Evolutionary conservation across 92 coral and sea anemone species (phyloP), one percentile per base, ranked within the genome.

Genomic region (Heteractis magnifica): DNA sequence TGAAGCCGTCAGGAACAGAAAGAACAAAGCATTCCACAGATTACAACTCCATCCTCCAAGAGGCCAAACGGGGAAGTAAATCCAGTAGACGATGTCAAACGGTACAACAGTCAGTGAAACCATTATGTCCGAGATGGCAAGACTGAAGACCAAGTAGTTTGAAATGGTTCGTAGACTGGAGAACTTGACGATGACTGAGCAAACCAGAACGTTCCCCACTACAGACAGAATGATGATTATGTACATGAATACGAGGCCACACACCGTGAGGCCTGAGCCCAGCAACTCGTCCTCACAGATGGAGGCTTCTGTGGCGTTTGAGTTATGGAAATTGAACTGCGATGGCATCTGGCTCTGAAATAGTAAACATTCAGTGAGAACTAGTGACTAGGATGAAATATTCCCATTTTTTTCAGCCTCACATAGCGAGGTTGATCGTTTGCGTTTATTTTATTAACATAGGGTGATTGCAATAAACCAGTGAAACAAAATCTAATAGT

Each of bases 11-110:
- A 94, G 92, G 71, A 81, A 89, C 8, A 89, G 85, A 78, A 94
- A 94, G 77, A 94, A 94, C 4, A 88, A 51, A 19, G 98, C 83
- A 71, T 94, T 94, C 98, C 98, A 94, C 12, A 94, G 87, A 83
- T 91, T 94, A 77, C 98, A 94, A 13, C 18, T 62, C 65, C 87
- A 86, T 0, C 92, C 89, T 0, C 91, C 93, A 68, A 94, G 72
- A 23, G 92, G 87, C 98, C 98, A 94, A 2, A 82, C 88, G 18
- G 98, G 98, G 75, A 94, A 94, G 7, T 85, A 53, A 6, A 91
- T 75, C 98, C 98, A 94, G 82, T 94, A 94, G 10, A 89, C 71
- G 5, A 92, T 80, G 48, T 94, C 98, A 71, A 94, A 94, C 4
- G 98, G 98, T 12, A 94, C 11, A 5, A 94, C 98, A 21, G 53